Conservation (phyloP, 1,140 invertebrate species). For the Phthorimaea operculella region DNA sequence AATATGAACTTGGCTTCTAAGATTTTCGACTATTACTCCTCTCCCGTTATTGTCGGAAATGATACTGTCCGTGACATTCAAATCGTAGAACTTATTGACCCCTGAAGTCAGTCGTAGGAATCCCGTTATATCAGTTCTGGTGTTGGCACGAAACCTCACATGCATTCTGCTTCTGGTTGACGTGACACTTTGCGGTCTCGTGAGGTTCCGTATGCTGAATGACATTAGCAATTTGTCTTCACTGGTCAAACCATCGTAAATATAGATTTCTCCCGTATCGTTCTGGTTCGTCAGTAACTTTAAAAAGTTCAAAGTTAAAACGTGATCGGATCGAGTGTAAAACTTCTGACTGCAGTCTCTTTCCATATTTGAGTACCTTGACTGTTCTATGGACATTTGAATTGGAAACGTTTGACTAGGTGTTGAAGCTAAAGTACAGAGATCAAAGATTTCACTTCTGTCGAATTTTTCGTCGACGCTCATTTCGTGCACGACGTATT, state of each 20-base stretch:
- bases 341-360: slow-evolving; percentile 83
- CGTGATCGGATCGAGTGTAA: slow-evolving; percentile 79
- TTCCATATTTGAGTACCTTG: slow-evolving; percentile 72
- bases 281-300: slow-evolving; percentile 80
- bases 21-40: slow-evolving; percentile 87
- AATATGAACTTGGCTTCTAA: slow-evolving; percentile 83
- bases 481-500: slow-evolving; percentile 84
- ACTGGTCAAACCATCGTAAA: slow-evolving; percentile 81
- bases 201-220: slow-evolving; percentile 80
- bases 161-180: slow-evolving; percentile 81
- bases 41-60: slow-evolving; percentile 92
- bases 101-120: slow-evolving; percentile 82
- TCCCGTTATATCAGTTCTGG: slow-evolving; percentile 75
- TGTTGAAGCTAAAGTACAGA: slow-evolving; percentile 85
- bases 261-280: slow-evolving; percentile 76
- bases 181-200: slow-evolving; percentile 86
- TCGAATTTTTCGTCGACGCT: slow-evolving; percentile 76
- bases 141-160: slow-evolving; percentile 78
- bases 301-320: slow-evolving; percentile 85
- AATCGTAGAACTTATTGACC: slow-evolving; percentile 84
- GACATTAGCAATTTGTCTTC: slow-evolving; percentile 76
- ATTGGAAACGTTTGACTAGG: slow-evolving; percentile 86
- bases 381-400: slow-evolving; percentile 80
- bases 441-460: slow-evolving; percentile 79
- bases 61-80: slow-evolving; percentile 86